Conservation (phyloP, 2,888 invertebrate genomes). For the Aspidiotus destructor region DNA sequence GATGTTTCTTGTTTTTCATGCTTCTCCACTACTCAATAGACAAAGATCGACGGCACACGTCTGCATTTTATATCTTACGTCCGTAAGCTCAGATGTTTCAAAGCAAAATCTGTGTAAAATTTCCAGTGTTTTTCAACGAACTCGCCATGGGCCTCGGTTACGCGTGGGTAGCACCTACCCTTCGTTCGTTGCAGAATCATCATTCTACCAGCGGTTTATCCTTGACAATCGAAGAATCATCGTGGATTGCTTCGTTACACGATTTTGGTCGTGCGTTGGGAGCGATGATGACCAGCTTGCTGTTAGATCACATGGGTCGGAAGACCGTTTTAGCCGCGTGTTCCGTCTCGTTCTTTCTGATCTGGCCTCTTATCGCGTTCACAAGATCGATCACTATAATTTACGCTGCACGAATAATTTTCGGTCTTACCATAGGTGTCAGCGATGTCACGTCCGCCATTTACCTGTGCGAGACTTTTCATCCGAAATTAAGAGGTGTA, state of each 20-base stretch:
- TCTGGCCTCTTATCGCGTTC: slow-evolving; percentile 10
- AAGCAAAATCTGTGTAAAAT: no score
- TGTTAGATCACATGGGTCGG: slow-evolving; percentile 17
- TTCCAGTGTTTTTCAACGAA: slow-evolving; percentile 20
- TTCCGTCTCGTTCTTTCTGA: slow-evolving; percentile 3
- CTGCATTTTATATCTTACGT: no score
- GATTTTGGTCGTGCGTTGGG: slow-evolving; percentile 21
- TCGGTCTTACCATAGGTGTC: slow-evolving; percentile 37
- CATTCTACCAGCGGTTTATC: background rate
- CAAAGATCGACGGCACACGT: no score
- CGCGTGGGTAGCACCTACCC: slow-evolving; percentile 23
- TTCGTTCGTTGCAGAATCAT: background rate
- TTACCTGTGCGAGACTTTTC: slow-evolving; percentile 37
- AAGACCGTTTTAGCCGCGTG: slow-evolving; percentile 1
- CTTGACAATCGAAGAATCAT: slow-evolving; percentile 10
- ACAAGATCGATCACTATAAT: slow-evolving; percentile 23
- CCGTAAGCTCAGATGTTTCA: no score
- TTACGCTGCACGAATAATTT: slow-evolving; percentile 35
- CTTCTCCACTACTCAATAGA: no score
- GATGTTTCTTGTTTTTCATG: no score
- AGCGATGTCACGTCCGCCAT: slow-evolving; percentile 36
- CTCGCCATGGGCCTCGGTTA: slow-evolving; percentile 17
- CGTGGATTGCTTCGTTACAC: slow-evolving; percentile 26
- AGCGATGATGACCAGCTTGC: background rate
- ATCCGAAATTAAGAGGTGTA: slow-evolving; percentile 35